Evolutionary conservation across 64 coral and sea anemone genomes (phyloP), one percentile per base, ranked within the genome.

Genomic region (Porites lutea): DNA sequence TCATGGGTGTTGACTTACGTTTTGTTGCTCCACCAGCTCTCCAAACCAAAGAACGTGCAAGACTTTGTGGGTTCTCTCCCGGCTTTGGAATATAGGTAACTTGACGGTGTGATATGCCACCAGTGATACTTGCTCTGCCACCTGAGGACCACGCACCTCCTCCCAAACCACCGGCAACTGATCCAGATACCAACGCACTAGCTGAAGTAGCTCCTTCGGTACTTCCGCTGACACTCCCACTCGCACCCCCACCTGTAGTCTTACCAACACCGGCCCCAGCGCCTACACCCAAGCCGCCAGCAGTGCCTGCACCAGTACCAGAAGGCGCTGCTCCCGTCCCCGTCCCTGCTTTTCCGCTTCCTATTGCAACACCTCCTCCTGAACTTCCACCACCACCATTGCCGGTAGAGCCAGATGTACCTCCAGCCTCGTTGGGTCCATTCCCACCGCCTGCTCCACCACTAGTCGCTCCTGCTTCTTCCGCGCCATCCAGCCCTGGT

Each of bases 21-120:
- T 83, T 91, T 48, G 77, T 91, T 77, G 89, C 89, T 11, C 63
- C 48, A 57, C 89, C 89, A 10, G 57, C 78, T 18, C 66, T 72
- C 53, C 80, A 91, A 23, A 91, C 89, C 13, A 91, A 74, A 10
- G 9, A 13, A 8, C 89, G 47, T 3, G 89, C 89, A 66, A 91
- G n/a, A 2, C 66, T 50, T 59, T 91, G 77, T 9, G 89, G 89
- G 52, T 91, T 27, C 7, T 91, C 65, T 71, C 67, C 79, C 6
- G 23, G 27, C 21, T 83, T 91, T 20, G 78, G 79, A 61, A 82
- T 72, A 63, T 73, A 83, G 4, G 69, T 79, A 70, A 91, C 79
- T 15, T 54, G n/a, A 44, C 48, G 65, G 12, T 20, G 5, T 23
- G 59, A n/a, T 13, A 89, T 5, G 47, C 14, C 21, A 37, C 10